Evolutionary conservation across 2,113 vertebrate species (phyloP), one percentile per base, ranked within the genome.

Genomic region (Piliocolobus tephrosceles): DNA sequence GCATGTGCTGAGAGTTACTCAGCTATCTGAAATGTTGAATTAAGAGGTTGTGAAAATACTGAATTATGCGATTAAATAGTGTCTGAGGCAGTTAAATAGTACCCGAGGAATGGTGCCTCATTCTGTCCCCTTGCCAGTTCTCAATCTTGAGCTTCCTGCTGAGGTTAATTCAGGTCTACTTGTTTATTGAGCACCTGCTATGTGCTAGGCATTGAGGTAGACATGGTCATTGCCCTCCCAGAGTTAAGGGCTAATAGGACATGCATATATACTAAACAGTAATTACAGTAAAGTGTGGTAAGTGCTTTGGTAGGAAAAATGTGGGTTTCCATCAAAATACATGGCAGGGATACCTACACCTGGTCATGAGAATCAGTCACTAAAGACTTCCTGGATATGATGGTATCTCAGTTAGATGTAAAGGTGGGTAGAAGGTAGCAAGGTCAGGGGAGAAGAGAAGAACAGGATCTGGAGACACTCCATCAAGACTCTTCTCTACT

Each of bases 261-360:
- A 95, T 52, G 76, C 7, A 30, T 58, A 40, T 90, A 61, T 93
- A 91, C 38, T 73, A 73, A 64, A 47, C 16, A 81, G 79, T 90
- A 72, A 94, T 95, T 87, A 68, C 3, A 45, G 20, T 88, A 52
- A 92, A 85, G 45, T 79, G 3, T 86, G 61, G 8, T 40, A 70
- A 72, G 58, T 91, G 27, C 30, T 93, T 92, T 70, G 40, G 38
- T 47, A 89, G 58, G 58, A 80, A 79, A 90, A 78, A 97, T 93
- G 22, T 27, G 83, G 61, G 61, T 8, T 86, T 86, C 58, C 83
- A 50, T 75, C 73, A 14, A 86, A 94, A 43, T 66, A 91, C 10
- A 47, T 30, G n/a, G 50, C 64, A 88, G n/a, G 32, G 35, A 22
- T 88, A 72, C 23, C 75, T 95, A 91, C 35, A 32, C 14, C 9